Evolutionary conservation across 2,113 vertebrate species (phyloP), one percentile per base, ranked within the genome.

Genomic region (Pardalotus punctatus): DNA sequence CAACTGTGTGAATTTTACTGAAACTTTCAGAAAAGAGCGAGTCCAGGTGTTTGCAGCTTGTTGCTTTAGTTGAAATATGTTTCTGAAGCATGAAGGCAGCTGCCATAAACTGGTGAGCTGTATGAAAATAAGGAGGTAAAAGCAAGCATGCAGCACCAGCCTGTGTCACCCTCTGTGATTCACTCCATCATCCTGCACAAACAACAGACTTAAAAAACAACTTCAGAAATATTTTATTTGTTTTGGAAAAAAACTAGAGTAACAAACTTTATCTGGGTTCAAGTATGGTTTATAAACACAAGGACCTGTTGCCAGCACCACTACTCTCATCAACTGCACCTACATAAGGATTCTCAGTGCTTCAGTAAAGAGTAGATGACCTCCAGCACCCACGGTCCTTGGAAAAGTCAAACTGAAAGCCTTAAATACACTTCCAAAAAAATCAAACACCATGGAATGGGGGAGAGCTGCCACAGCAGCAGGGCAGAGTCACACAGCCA

Each of bases 211-310:
- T 93, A 40, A 60, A 89, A 85, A 92, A 90, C 53, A 81, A 60
- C 71, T 78, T 85, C 84, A 92, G 92, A 96, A 97, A 96, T 94
- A 86, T 79, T 98, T 98, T 97, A 98, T 98, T 97, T 94, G 77
- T 96, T 97, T 96, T 97, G 96, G 96, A 93, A 97, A 97, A 94
- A 97, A 97, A 94, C 86, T 91, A 92, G 65, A 97, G 84, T 95
- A 95, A 96, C 93, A 96, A 94, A 97, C 77, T 93, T 96, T 33
- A 33, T 95, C 76, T 91, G 79, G 74, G n/a, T 96, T 97, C 96
- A 97, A 97, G 95, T 97, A 94, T 43, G 81, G 35, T 71, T 94
- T 81, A 93, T 56, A 88, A 96, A 96, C 80, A 91, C 83, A 64
- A 67, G 82, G 94, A 93, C 92, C 86, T 93, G 70, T 74, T 92